Conservation (phyloP, 2,113 vertebrate species). For the Cinclus mexicanus region DNA sequence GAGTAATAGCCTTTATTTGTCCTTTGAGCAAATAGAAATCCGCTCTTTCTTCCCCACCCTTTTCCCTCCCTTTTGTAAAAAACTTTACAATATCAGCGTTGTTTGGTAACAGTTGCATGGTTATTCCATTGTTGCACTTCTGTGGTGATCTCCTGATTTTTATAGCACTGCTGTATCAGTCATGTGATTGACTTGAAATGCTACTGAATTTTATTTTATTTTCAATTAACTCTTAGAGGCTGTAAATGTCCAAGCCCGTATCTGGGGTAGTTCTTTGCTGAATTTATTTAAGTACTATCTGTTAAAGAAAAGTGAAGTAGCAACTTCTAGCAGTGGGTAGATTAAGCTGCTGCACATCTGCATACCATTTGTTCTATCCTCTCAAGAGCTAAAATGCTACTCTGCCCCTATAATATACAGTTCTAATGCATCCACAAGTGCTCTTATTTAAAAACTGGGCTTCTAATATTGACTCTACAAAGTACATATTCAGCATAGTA, state of each 20-base stretch:
- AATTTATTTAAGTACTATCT: neutral
- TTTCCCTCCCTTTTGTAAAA: neutral
- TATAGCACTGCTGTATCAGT: neutral
- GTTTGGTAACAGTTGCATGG: slow-evolving; percentile 12
- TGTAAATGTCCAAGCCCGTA: neutral
- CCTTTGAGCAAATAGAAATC: neutral
- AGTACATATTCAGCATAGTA: neutral
- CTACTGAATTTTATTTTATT: neutral
- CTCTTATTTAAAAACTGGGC: neutral
- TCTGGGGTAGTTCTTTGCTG: fast-evolving
- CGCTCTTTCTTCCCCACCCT: neutral
- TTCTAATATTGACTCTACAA: neutral
- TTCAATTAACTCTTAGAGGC: neutral
- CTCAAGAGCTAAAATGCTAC: neutral
- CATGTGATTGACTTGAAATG: neutral
- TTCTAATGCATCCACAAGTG: neutral
- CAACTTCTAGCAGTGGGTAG: neutral
- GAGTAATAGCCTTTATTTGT: neutral
- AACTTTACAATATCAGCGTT: slow-evolving; percentile 19
- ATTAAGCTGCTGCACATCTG: neutral
- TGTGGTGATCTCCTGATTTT: neutral
- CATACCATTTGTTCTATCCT: neutral
- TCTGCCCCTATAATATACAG: neutral
- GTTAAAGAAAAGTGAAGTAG: neutral
- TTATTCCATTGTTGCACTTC: slow-evolving; percentile 34